Base-by-base conservation (phyloP, 2,888 invertebrate genomes). In the Metellina segmentata region DNA sequence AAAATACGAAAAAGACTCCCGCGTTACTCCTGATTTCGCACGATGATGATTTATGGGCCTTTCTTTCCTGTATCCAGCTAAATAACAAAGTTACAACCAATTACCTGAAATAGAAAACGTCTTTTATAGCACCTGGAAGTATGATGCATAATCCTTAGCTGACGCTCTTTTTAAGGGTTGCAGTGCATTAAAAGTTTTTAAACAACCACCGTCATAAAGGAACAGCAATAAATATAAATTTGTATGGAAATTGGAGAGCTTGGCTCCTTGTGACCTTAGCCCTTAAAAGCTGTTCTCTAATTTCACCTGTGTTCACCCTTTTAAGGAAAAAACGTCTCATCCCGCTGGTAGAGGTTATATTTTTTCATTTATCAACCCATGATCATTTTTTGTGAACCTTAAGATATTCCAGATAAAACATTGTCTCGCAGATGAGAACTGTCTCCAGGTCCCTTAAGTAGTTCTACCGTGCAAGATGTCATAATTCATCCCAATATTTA, bases 141-240 rank as follows among this genome's bases (percentile, higher is more conserved):
- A 72, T 72, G 81, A 85, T 78, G 51, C 70, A 85, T 70, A 71
- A 19, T 19, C 49, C 71, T 49, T 9, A 48, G 19, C 70, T 19
- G 19, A 13, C 34, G 70, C 71, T 20, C 34, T 87, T 71, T 85
- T 86, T 61, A 86, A 86, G 77, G 85, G 69, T 69, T 49, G 52
- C 53, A 61, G 79, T 74, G 88, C 88, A 88, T 88, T 88, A 88
- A 89, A 87, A 90, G 81, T 90, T 86, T 91, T 91, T 91, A 91
- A 91, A 82, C 83, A 91, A 72, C 81, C 85, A 70, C 72, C 61
- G 49, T 85, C 79, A 75, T 87, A 87, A 87, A 87, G 61, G 77
- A 81, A 82, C 53, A 78, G 61, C 91, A 91, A 91, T 91, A 91
- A 91, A 91, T 91, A 91, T 91, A 78, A 81, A 91, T 91, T 91